These are phyloP conservation scores for Phytoseiulus persimilis DNA, from an alignment of 2,888 invertebrate species.

Conservation along the genomic window DNA sequence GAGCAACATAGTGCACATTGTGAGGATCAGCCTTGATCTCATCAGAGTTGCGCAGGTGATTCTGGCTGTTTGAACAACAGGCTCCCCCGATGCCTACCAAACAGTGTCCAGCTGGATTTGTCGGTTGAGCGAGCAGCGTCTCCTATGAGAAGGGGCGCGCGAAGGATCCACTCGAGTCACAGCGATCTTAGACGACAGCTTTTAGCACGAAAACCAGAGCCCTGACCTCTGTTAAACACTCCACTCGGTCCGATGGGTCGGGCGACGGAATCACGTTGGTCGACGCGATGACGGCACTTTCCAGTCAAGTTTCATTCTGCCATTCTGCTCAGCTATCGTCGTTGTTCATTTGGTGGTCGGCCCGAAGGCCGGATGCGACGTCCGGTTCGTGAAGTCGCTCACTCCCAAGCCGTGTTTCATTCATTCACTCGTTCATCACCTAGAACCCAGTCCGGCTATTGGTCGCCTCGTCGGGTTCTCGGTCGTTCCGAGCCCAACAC, in stretches of 20 bases:
- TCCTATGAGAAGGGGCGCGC: neutral
- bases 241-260: neutral
- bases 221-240: neutral
- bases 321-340: neutral
- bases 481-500: neutral
- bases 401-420: neutral
- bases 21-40: too few relatives aligned
- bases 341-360: neutral
- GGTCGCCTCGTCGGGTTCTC: neutral
- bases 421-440: neutral
- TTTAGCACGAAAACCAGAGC: neutral
- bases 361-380: neutral
- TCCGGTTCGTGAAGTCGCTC: neutral
- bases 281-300: neutral
- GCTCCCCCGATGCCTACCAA: neutral
- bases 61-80: neutral
- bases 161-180: neutral
- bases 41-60: neutral
- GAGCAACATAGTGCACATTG: too few relatives aligned
- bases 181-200: neutral
- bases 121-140: neutral
- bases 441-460: neutral
- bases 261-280: neutral
- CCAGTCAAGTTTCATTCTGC: neutral
- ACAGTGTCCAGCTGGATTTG: neutral